Conservation (phyloP, 2,113 vertebrate species). For the Tychaedon coryphoeus region DNA sequence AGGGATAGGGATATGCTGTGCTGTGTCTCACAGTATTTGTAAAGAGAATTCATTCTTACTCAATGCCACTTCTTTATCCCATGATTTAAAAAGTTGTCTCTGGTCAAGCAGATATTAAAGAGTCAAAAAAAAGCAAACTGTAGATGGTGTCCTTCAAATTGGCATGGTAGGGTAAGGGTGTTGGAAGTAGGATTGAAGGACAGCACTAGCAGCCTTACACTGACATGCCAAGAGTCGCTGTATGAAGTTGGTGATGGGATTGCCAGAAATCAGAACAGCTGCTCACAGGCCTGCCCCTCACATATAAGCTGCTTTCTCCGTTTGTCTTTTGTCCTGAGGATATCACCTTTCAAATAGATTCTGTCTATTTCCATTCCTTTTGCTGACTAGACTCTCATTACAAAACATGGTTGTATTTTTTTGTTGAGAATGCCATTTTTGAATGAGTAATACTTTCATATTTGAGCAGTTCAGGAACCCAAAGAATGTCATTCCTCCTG, state of each 20-base stretch:
- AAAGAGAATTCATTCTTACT: not conserved
- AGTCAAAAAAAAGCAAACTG: not conserved
- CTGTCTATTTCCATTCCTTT: not conserved
- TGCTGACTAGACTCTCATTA: not conserved
- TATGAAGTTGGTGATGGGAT: not conserved
- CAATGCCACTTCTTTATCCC: not conserved
- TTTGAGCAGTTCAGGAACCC: not conserved
- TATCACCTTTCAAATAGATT: not conserved
- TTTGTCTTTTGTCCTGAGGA: not conserved
- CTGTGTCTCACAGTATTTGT: not conserved
- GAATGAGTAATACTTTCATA: not conserved
- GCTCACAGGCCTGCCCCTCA: not conserved
- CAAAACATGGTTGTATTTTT: slow-evolving; percentile 19
- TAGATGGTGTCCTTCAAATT: not conserved
- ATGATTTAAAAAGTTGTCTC: not conserved
- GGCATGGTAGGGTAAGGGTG: not conserved
- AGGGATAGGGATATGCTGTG: not conserved
- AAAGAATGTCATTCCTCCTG: not conserved
- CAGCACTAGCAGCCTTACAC: not conserved
- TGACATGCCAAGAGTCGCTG: not conserved
- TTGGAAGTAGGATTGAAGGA: not conserved
- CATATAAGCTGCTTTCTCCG: not conserved
- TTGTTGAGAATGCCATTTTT: not conserved
- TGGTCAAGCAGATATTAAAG: not conserved
- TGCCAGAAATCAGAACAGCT: not conserved